Percentiles rank a stretch among this genome's conserved stretches.
Conservation (phyloP, 1,140 invertebrate species). For the Bicyclus anynana region DNA sequence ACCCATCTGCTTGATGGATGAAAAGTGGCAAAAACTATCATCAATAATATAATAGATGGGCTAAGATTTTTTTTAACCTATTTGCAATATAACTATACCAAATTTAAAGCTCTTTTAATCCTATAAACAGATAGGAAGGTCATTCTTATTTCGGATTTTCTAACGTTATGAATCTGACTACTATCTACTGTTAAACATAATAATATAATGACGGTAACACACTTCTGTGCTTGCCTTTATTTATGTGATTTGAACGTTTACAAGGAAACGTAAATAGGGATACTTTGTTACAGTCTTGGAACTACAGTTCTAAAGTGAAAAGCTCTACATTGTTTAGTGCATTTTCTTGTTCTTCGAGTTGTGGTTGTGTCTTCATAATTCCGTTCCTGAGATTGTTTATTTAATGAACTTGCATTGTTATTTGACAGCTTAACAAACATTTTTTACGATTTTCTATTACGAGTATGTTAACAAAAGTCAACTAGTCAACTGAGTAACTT, state of each 20-base stretch:
- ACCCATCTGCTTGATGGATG: too few species aligned
- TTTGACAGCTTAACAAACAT: not conserved
- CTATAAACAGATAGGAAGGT: too few species aligned
- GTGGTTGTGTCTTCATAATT: conserved; percentile 1
- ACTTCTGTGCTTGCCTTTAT: not conserved
- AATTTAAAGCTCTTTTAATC: too few species aligned
- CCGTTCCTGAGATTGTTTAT: conserved; percentile 1
- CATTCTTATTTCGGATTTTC: too few species aligned
- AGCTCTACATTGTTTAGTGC: not conserved
- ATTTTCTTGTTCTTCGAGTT: not conserved
- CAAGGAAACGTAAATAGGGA: conserved; percentile 4
- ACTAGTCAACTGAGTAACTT: too few species aligned
- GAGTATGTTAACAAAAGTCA: too few species aligned
- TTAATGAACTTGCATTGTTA: not conserved
- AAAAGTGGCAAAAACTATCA: too few species aligned
- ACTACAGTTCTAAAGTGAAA: conserved; percentile 1
- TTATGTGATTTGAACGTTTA: conserved; percentile 3
- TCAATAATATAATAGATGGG: too few species aligned
- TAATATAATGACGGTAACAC: not conserved
- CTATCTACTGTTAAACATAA: too few species aligned
- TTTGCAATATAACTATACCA: too few species aligned
- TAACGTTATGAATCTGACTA: too few species aligned
- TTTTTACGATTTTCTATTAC: not conserved
- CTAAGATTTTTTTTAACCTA: too few species aligned
- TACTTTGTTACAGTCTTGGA: conserved; percentile 6